Base-by-base conservation (phyloP, 2,113 vertebrate species). In the Lophura nycthemera region DNA sequence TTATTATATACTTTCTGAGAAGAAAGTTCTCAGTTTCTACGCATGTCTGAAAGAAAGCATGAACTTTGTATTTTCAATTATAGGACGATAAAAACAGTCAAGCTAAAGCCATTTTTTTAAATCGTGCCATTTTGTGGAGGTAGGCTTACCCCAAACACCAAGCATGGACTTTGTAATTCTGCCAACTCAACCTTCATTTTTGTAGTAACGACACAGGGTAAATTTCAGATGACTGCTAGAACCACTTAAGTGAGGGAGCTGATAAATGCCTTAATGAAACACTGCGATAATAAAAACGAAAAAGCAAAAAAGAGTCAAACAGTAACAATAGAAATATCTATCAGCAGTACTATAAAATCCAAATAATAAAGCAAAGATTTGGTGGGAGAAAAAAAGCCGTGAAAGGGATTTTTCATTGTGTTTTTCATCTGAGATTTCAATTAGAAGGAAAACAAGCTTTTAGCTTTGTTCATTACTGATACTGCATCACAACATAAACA, bases 401-500 rank as follows among this genome's bases (percentile, higher is more conserved):
- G 11, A 74, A 94, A 83, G 82, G 48, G 48, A 76, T 76, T 94
- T 83, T 92, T 87, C 70, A 76, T 56, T 76, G 57, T 75, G 66
- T 56, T 88, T 66, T 83, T 43, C 63, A 73, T 42, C 67, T 73
- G 50, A 50, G 66, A 82, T 89, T 93, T 94, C 83, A 89, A 72
- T 93, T 92, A 92, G 77, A 90, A 76, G 54, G 40, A 87, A 94
- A 90, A 72, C 18, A 65, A 72, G 71, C 17, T 71, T 61, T 69
- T 60, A 61, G 14, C 86, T 72, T 63, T 74, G 5, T 19, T 50
- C 65, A 74, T 88, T 88, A 82, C 82, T 54, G 67, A 80, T 92
- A 84, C 47, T 80, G 76, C 47, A 85, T 30, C 91, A 85, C 84
- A 88, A 82, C 75, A 50, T 63, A 95, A 89, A 92, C 89, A 93